Percentiles rank a stretch among this genome's conserved stretches.
Evolutionary conservation across 2,888 invertebrate species (phyloP).

Genomic region (Lasioglossum lativentre): DNA sequence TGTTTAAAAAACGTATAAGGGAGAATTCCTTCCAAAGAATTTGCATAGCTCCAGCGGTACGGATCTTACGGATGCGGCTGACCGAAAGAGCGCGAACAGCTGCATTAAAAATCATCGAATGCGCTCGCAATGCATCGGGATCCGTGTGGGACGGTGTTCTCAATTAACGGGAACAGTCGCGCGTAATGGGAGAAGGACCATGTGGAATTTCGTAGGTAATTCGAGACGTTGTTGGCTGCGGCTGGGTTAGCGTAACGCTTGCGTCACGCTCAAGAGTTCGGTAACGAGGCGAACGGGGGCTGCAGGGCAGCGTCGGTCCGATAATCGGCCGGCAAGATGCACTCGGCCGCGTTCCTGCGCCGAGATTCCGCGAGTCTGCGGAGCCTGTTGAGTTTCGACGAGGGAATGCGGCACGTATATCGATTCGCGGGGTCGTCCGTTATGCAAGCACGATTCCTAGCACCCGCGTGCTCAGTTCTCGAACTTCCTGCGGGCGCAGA

Average conservation of each 20-base stretch:
- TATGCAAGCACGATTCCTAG: slow-evolving; percentile 65
- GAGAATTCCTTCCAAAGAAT: no score
- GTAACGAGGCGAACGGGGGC: slow-evolving; percentile 58
- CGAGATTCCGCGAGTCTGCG: slow-evolving; percentile 25
- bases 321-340: slow-evolving; percentile 63
- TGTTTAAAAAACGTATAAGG: no score
- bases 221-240: slow-evolving; percentile 13
- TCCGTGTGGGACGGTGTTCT: background rate
- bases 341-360: slow-evolving; percentile 45
- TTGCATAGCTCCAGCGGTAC: no score
- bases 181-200: slow-evolving; percentile 48
- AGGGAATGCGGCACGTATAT: slow-evolving; percentile 48
- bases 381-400: slow-evolving; percentile 37
- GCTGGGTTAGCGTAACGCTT: background rate
- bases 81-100: background rate
- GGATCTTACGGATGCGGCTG: no score
- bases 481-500: slow-evolving; percentile 14
- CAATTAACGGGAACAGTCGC: slow-evolving; percentile 51
- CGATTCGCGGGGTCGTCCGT: slow-evolving; percentile 61
- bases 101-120: background rate
- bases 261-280: slow-evolving; percentile 41
- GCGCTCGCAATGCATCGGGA: background rate
- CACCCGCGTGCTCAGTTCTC: slow-evolving; percentile 52
- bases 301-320: slow-evolving; percentile 40
- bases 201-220: slow-evolving; percentile 36